Conservation (phyloP, 2,888 invertebrate species). For the Rhagophthalmus giganteus region DNA sequence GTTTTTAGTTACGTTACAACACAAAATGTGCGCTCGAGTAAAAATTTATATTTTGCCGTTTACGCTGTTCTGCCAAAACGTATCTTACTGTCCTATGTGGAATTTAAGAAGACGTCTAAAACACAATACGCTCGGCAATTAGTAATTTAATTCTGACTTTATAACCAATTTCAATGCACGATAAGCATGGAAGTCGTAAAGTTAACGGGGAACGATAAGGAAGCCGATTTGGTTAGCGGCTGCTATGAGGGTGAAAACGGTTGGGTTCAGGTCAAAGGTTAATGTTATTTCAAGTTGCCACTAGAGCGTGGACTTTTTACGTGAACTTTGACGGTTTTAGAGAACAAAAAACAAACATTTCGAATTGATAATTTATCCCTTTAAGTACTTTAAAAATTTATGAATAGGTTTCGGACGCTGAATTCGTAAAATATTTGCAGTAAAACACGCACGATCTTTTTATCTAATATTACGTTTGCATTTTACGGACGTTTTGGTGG, state of each 20-base stretch:
- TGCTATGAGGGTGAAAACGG: conserved; percentile 27
- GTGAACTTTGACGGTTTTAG: conserved; percentile 11
- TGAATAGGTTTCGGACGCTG: too few relatives aligned
- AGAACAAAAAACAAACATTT: conserved; percentile 20
- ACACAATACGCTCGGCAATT: conserved; percentile 25
- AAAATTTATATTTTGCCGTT: neutral
- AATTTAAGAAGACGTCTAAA: neutral
- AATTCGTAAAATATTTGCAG: too few relatives aligned
- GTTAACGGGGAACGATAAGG: conserved; percentile 28
- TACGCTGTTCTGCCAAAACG: too few relatives aligned
- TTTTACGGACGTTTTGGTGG: too few relatives aligned
- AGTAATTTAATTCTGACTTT: conserved; percentile 26
- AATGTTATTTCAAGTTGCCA: conserved; percentile 29
- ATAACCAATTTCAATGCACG: conserved; percentile 24
- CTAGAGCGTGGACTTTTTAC: conserved; percentile 25
- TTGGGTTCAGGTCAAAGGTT: conserved; percentile 31
- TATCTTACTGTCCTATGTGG: too few relatives aligned
- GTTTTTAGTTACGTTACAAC: too few relatives aligned
- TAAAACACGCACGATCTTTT: too few relatives aligned
- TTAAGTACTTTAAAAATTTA: too few relatives aligned
- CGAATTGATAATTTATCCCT: conserved; percentile 5
- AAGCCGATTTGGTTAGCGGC: conserved; percentile 25
- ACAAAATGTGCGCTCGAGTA: too few relatives aligned
- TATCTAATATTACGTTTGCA: neutral
- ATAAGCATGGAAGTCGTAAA: conserved; percentile 34